Conservation (phyloP, 2,797 vertebrate genomes). For the Clarias laeviceps region DNA sequence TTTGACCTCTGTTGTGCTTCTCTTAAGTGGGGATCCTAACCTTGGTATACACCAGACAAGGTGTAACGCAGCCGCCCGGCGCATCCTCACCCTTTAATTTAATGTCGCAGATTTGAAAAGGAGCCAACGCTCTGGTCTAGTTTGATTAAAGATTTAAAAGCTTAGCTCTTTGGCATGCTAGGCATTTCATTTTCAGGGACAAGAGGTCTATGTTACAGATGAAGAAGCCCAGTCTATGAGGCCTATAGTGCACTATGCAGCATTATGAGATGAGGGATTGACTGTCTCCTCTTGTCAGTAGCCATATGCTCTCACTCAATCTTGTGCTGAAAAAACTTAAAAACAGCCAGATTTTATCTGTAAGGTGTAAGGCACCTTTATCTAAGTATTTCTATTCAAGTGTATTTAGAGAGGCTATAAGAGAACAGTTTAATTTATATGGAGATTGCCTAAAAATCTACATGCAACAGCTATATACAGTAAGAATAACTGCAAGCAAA, state of each 20-base stretch:
- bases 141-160: conserved; percentile 36
- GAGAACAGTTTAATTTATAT: conserved; percentile 6
- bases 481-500: background rate
- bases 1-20: conserved; percentile 10
- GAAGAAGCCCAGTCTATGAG: conserved; percentile 3
- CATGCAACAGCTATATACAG: background rate
- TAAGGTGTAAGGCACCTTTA: background rate
- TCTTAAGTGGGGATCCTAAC: conserved; percentile 19
- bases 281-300: conserved; percentile 41
- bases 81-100: background rate
- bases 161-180: background rate
- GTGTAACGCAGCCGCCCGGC: background rate
- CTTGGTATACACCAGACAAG: conserved; percentile 1
- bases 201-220: background rate
- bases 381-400: background rate
- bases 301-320: conserved; percentile 37
- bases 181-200: conserved; percentile 29
- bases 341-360: conserved; percentile 21
- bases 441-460: background rate
- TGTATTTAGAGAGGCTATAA: background rate
- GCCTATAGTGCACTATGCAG: conserved; percentile 32
- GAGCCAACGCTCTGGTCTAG: conserved; percentile 12
- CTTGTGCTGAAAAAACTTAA: conserved; percentile 30
- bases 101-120: conserved; percentile 2
- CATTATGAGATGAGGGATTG: conserved; percentile 37